Base-by-base conservation (phyloP, 2,888 invertebrate species). In the Coecobrya sp. region DNA sequence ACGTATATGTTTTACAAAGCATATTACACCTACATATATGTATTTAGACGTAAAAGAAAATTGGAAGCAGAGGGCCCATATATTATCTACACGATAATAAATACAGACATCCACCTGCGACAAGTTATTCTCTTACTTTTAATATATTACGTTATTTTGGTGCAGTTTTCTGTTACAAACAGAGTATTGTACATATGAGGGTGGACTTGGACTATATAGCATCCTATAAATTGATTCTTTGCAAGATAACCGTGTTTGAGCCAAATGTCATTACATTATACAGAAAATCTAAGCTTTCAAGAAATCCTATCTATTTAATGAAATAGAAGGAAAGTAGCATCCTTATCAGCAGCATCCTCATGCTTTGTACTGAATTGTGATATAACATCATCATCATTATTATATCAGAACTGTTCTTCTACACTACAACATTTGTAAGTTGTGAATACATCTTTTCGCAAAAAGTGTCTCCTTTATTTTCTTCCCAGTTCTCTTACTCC, bases 61-160 rank as follows among this genome's bases (percentile, higher is more conserved):
- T 11, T 42, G 70, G 42, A 42, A 19, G 42, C 16, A 70, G 42
- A 70, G 42, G 70, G n/a, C 25, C 65, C 36, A 42, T 42, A 42
- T 70, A 42, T 70, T 42, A 70, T 70, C 70, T 42, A 36, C 70
- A 42, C 7, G n/a, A 70, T 42, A 42, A 70, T 70, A 70, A 70
- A 70, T 42, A 42, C 70, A 11, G 45, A 11, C 76, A 76, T 49
- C 76, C 76, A 76, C 76, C 76, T 76, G 76, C 76, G 76, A 76
- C 76, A 76, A 49, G 22, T 73, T 73, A 45, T 49, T 76, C 45
- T 25, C 76, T 70, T 27, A 25, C 30, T 36, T 36, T 8, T 65
- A 76, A 11, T 59, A 59, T 22, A 59, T 13, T 19, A 59, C 19
- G 59, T 59, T 59, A 19, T n/a, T 22, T n/a, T n/a, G n/a, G n/a